A percentile compares a stretch with the other conserved stretches of the same genome.
Conservation (phyloP, 2,888 invertebrate species). For the Macrophya alboannulata region DNA sequence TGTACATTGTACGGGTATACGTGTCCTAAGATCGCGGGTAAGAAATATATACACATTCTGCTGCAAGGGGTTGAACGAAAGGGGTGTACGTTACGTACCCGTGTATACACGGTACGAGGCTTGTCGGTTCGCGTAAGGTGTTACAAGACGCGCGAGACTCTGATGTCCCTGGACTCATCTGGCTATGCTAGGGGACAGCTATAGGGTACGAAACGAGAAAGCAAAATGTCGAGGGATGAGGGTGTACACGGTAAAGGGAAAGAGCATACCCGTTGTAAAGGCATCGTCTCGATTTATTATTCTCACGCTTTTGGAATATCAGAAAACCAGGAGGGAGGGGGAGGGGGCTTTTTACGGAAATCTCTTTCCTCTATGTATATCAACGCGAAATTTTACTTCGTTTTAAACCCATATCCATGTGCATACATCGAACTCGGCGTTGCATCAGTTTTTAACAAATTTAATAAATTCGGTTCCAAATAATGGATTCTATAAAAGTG, state of each 20-base stretch:
- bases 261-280: conserved; percentile 54
- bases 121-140: conserved; percentile 58
- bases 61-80: conserved; percentile 62
- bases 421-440: no score
- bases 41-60: conserved; percentile 61
- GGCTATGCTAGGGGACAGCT: conserved; percentile 29
- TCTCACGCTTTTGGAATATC: conserved; percentile 57
- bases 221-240: conserved; percentile 2
- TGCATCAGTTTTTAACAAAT: no score
- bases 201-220: neutral
- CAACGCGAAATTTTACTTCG: neutral
- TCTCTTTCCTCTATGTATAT: neutral
- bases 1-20: neutral
- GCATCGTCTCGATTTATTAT: conserved; percentile 56
- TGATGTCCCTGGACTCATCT: conserved; percentile 63
- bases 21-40: neutral
- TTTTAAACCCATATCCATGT: no score
- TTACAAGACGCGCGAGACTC: conserved; percentile 70
- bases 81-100: conserved; percentile 60
- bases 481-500: no score
- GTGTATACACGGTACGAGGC: neutral
- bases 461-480: no score
- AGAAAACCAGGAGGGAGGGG: conserved; percentile 6
- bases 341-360: conserved; percentile 6
- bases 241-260: neutral